phyloP scores from a whole-genome alignment of 1,140 invertebrate genomes.

The Drosophila kepulauana region DNA sequence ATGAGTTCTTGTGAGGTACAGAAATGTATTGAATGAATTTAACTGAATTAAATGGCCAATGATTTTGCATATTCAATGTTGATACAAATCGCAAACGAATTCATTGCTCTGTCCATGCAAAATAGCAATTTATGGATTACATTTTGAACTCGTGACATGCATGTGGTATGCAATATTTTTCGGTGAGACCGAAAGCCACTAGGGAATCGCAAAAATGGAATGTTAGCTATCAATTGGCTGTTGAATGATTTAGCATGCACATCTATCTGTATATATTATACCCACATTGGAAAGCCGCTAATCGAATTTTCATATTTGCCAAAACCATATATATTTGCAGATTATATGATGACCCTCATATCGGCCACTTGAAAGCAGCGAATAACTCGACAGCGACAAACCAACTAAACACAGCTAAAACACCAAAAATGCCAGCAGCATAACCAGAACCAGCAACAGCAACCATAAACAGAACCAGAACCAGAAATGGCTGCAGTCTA shows the following conservation, averaged over 20 bases:
- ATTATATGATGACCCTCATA: constrained; percentile 75
- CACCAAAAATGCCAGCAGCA: constrained; percentile 37
- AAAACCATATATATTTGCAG: constrained; percentile 62
- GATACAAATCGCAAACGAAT: neutral
- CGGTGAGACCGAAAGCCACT: constrained; percentile 14
- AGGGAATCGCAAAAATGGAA: constrained; percentile 2
- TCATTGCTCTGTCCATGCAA: constrained; percentile 1
- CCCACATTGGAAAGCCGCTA: constrained; percentile 56
- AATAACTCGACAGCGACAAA: constrained; percentile 16
- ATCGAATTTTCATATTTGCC: constrained; percentile 73
- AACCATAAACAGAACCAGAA: constrained; percentile 6
- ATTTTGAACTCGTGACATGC: constrained; percentile 4
- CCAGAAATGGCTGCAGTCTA: constrained; percentile 45
- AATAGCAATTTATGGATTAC: constrained; percentile 6
- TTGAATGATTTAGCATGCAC: constrained; percentile 47
- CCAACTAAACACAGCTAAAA: constrained; percentile 25
- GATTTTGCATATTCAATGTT: neutral
- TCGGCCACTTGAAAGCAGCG: constrained; percentile 57
- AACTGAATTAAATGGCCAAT: too few species aligned
- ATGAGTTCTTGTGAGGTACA: neutral
- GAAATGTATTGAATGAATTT: too few species aligned
- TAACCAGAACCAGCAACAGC: neutral
- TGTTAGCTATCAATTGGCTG: constrained; percentile 24
- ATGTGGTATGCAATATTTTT: neutral
- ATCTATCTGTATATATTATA: constrained; percentile 1